Conservation (phyloP, 2,888 invertebrate genomes). For the Cephus pygmeus region DNA sequence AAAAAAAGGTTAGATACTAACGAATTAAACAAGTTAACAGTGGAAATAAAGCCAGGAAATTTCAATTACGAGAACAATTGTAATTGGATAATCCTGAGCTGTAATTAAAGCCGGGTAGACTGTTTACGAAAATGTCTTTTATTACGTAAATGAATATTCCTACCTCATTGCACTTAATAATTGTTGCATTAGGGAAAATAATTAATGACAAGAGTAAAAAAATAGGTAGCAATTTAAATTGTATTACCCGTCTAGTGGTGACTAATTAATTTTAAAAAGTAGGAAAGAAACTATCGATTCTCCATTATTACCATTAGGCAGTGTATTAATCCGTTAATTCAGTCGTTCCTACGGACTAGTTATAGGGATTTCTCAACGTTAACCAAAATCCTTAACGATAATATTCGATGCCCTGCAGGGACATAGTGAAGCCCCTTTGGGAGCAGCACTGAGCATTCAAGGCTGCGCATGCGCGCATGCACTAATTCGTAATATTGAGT, state of each 20-base stretch:
- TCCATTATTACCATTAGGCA: background rate
- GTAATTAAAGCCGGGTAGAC: background rate
- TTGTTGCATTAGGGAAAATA: background rate
- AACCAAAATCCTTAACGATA: background rate
- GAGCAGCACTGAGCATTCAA: background rate
- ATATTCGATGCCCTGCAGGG: background rate
- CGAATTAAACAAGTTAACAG: background rate
- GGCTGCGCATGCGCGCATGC: background rate
- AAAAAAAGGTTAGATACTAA: background rate
- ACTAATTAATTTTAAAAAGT: background rate
- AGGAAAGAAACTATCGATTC: background rate
- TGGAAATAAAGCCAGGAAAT: background rate
- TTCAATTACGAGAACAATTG: background rate
- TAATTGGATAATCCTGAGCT: background rate
- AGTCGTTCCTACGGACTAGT: background rate
- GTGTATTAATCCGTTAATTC: background rate
- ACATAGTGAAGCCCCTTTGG: background rate
- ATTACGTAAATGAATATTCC: background rate
- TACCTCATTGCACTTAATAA: background rate
- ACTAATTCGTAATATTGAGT: background rate
- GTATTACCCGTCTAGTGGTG: background rate
- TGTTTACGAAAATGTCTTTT: background rate
- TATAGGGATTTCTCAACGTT: background rate
- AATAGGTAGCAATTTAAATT: background rate
- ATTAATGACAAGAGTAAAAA: background rate